phyloP scores from a whole-genome alignment of 2,888 invertebrate genomes.

The Agrotis clavis region DNA sequence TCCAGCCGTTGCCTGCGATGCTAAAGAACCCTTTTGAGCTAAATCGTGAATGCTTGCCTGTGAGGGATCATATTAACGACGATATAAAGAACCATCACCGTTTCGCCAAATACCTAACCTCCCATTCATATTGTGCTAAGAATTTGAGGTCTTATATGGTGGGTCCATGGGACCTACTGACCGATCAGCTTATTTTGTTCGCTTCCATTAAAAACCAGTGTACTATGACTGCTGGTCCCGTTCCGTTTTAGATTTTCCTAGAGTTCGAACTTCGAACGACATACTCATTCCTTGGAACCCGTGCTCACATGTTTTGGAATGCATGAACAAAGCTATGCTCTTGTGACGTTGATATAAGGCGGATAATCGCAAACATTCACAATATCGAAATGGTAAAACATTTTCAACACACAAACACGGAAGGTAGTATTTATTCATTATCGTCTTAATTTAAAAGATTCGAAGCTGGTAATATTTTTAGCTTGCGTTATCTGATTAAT shows the following conservation, averaged over 20 bases:
- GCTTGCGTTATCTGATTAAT: slow-evolving; percentile 69
- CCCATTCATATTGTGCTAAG: slow-evolving; percentile 90
- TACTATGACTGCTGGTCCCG: slow-evolving; percentile 86
- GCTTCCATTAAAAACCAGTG: slow-evolving; percentile 86
- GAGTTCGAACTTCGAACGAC: slow-evolving; percentile 65
- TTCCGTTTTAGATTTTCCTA: slow-evolving; percentile 65
- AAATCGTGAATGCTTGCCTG: slow-evolving; percentile 91
- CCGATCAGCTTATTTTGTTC: slow-evolving; percentile 84
- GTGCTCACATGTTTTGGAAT: slow-evolving; percentile 83
- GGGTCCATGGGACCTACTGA: slow-evolving; percentile 68
- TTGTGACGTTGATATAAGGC: slow-evolving; percentile 81
- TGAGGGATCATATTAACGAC: slow-evolving; percentile 91
- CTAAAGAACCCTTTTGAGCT: slow-evolving; percentile 91
- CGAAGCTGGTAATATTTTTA: slow-evolving; percentile 71
- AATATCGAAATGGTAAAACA: slow-evolving; percentile 88
- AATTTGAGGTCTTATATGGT: slow-evolving; percentile 74
- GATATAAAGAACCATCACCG: slow-evolving; percentile 89
- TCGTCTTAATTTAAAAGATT: slow-evolving; percentile 79
- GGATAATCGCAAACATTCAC: slow-evolving; percentile 85
- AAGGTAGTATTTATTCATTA: slow-evolving; percentile 90
- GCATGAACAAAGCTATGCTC: slow-evolving; percentile 86
- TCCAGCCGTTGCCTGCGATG: slow-evolving; percentile 91
- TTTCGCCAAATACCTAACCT: slow-evolving; percentile 88
- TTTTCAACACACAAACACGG: slow-evolving; percentile 85
- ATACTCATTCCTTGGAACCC: slow-evolving; percentile 88